Evolutionary conservation across 2,113 vertebrate genomes (phyloP).

Genomic region (Tautogolabrus adspersus): DNA sequence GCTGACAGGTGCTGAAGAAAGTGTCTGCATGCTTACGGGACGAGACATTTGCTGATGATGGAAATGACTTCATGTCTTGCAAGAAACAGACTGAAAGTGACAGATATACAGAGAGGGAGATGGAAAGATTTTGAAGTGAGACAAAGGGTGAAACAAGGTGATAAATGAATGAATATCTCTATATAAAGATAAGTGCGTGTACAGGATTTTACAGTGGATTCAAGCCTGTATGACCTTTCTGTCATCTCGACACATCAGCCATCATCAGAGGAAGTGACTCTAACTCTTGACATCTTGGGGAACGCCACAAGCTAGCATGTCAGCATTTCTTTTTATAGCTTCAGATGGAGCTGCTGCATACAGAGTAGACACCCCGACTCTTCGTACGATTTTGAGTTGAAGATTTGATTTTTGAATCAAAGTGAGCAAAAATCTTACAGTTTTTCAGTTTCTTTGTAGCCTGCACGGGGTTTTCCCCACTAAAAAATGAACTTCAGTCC

Average conservation of each 20-base stretch:
- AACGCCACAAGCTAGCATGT: constrained; percentile 30
- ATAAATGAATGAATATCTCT: constrained; percentile 1
- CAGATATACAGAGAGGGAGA: constrained; percentile 39
- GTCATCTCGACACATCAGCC: constrained; percentile 40
- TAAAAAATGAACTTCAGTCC: not conserved
- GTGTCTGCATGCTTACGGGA: constrained; percentile 46
- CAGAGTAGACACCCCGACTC: constrained; percentile 1
- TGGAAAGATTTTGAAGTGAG: not conserved
- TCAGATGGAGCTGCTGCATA: constrained; percentile 31
- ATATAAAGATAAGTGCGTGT: not conserved
- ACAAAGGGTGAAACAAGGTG: constrained; percentile 37
- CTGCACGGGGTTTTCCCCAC: not conserved
- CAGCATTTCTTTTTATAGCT: constrained; percentile 58
- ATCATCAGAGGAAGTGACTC: constrained; percentile 50
- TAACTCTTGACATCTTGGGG: constrained; percentile 29
- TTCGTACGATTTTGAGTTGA: not conserved
- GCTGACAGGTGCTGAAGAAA: constrained; percentile 60
- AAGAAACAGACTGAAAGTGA: constrained; percentile 42
- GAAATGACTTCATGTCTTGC: constrained; percentile 42
- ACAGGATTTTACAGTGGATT: constrained; percentile 34
- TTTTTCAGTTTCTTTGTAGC: not conserved
- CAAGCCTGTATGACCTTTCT: constrained; percentile 7
- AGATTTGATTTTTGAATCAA: not conserved
- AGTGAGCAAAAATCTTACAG: no score
- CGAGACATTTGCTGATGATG: constrained; percentile 53